A percentile compares a stretch with the other conserved stretches of the same genome.
Conservation (phyloP, 2,113 vertebrate species). For the Elachura formosa region DNA sequence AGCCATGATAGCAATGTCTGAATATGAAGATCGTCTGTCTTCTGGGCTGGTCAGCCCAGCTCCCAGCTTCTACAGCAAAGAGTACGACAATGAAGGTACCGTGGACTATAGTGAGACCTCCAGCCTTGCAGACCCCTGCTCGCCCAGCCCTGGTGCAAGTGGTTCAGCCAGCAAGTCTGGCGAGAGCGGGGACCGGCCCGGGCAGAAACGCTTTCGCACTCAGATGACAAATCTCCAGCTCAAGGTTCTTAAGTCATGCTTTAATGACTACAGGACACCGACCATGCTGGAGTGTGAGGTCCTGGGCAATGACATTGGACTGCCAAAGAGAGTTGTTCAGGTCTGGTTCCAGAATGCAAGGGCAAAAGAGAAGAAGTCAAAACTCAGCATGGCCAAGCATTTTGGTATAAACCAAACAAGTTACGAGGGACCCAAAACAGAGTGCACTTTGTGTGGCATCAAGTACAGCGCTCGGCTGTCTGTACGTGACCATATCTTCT, state of each 20-base stretch:
- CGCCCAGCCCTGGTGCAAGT: slow-evolving; percentile 89
- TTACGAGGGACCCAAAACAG: slow-evolving; percentile 97
- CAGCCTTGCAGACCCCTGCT: slow-evolving; percentile 95
- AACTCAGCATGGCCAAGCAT: slow-evolving; percentile 99
- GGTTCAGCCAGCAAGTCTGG: slow-evolving; percentile 87
- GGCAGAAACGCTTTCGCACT: slow-evolving; percentile 98
- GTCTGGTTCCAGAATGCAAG: slow-evolving; percentile 99
- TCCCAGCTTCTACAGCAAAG: slow-evolving; percentile 93
- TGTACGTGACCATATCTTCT: slow-evolving; percentile 98
- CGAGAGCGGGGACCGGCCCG: slow-evolving; percentile 90
- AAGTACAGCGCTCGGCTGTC: slow-evolving; percentile 98
- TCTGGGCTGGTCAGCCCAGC: slow-evolving; percentile 96
- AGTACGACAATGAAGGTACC: slow-evolving; percentile 94
- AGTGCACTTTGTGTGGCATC: slow-evolving; percentile 98
- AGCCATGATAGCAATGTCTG: slow-evolving; percentile 82
- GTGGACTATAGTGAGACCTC: slow-evolving; percentile 98
- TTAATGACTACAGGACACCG: slow-evolving; percentile 97
- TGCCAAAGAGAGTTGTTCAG: slow-evolving; percentile 99
- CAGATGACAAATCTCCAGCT: slow-evolving; percentile 99
- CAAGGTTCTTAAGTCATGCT: slow-evolving; percentile 97
- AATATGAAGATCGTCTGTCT: slow-evolving; percentile 96
- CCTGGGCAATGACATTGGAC: slow-evolving; percentile 98
- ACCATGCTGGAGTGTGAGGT: slow-evolving; percentile 99
- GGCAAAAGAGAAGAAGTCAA: slow-evolving; percentile 98
- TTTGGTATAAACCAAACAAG: slow-evolving; percentile 98